Evolutionary conservation across 2,113 vertebrate genomes (phyloP), one percentile per base, ranked within the genome.

Genomic region (Acinonyx jubatus): DNA sequence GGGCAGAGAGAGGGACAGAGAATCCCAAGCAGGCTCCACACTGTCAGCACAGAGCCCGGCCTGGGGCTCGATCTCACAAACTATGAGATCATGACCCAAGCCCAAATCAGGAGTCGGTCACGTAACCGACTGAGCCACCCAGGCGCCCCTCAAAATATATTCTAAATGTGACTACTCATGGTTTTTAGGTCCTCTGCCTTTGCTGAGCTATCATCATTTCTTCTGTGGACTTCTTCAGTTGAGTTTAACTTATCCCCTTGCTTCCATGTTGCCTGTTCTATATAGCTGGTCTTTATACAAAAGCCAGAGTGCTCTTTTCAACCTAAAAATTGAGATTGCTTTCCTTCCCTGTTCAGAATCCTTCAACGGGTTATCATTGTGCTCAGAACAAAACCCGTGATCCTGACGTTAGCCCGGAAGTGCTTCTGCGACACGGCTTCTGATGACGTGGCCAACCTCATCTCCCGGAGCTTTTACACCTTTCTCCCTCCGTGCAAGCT

Each of bases 391-490:
- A 50, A 52, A 83, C 27, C 16, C 15, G 2, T 65, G 11, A 45
- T 38, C 63, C 23, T 45, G 8, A 48, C 8, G 14, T 48, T 5
- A 68, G 33, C 27, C 14, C 29, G 1, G 14, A 11, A 31, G 15
- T 10, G 29, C 68, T 88, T 18, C 38, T 0, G 9, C 1, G 8
- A 31, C 4, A 0, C 4, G 33, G n/a, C 12, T 81, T 52, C 55
- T 21, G n/a, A 31, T 3, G 1, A 7, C 7, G 31, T 27, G 36
- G 38, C 25, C 12, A 61, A 31, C 12, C n/a, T 48, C 11, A 3
- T 31, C 12, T 38, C 29, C 19, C n/a, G 5, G 5, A 14, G 7
- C 16, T 36, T 25, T n/a, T 12, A 2, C 0, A 6, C 4, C 31
- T 69, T 19, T 68, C 61, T 63, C 13, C 14, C 4, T 52, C n/a